Base-by-base conservation (phyloP, 2,113 vertebrate species). In the Pteropus alecto region DNA sequence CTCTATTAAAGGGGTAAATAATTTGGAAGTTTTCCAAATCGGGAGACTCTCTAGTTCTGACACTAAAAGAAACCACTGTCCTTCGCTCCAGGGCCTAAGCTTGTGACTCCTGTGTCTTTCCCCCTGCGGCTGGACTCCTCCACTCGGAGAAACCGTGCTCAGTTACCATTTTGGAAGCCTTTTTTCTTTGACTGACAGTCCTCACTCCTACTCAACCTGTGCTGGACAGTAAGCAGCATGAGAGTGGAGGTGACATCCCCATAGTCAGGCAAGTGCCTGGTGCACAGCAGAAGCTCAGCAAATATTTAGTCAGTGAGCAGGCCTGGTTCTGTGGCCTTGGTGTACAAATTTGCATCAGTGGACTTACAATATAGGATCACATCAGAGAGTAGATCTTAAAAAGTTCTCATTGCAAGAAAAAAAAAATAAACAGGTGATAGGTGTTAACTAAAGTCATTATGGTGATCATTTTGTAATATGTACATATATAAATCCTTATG, bases 141-240 rank as follows among this genome's bases (percentile, higher is more conserved):
- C 33, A 3, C 74, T 24, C 0, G 1, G 18, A 60, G 28, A 13
- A 22, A 5, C 6, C 1, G 12, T 28, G 60, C 12, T 26, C 21
- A 13, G 18, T 60, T 33, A 24, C 6, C 22, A 19, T 43, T 58
- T 43, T 41, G 21, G 58, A 81, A 73, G 51, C 16, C 6, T 43
- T 24, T 58, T 63, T n/a, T 16, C n/a, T 41, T 14, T 30, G 54
- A 5, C 21, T 30, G 54, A 5, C 21, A 4, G 14, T 16, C 3
- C 56, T 78, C 33, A 2, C 21, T 61, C 10, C 3, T 12, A 1
- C 18, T 48, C 43, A 26, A 0, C 87, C 78, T 94, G 33, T 16
- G 83, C 30, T 6, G 16, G 58, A 30, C 19, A 6, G 54, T 7
- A 13, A 35, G 74, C 6, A 1, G 48, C 1, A 0, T 1, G 21